Base-by-base conservation (phyloP, 2,113 vertebrate species). In the Spizaetus ornatus region DNA sequence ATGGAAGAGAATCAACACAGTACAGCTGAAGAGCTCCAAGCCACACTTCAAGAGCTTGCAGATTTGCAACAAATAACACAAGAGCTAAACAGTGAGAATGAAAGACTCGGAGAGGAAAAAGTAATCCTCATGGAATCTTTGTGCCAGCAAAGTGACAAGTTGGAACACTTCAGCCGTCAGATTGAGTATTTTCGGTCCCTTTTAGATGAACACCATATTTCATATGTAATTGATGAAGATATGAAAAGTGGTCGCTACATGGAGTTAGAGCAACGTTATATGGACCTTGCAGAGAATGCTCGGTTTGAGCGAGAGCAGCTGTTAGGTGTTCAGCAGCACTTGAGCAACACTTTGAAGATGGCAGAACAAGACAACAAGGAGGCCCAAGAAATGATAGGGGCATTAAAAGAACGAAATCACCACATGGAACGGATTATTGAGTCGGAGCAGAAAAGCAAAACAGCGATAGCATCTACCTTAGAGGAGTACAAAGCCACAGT, bases 1-100 rank as follows among this genome's bases (percentile, higher is more conserved):
- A 99, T 99, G 99, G 99, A 99, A 48, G 99, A 99, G 98, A 99
- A 99, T 90, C 99, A 99, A 32, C 99, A 99, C 96, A 99, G 99
- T 59, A 99, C 99, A 0, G 98, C 99, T 2, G 99, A 99, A 97
- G 99, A 99, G 91, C 99, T 99, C 10, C 99, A 99, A 97, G 99
- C 99, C 59, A 99, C 99, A 0, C 97, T 99, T 34, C 99, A 99
- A 76, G 99, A 99, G 95, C 98, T 99, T 70, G 98, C 99, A 1
- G 99, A 99, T 95, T 97, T 99, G 70, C 99, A 99, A 73, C 99
- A 99, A 92, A 99, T 99, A 92, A 99, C 99, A 3, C 99, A 99
- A 82, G 99, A 99, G 94, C 98, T 99, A 55, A 99, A 99, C 36
- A 99, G 99, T 4, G 99, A 99, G 96, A 99, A 99, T 2, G 99